phyloP scores from a whole-genome alignment of 2,113 vertebrate genomes.

The Sterrhoptilus dennistouni region DNA sequence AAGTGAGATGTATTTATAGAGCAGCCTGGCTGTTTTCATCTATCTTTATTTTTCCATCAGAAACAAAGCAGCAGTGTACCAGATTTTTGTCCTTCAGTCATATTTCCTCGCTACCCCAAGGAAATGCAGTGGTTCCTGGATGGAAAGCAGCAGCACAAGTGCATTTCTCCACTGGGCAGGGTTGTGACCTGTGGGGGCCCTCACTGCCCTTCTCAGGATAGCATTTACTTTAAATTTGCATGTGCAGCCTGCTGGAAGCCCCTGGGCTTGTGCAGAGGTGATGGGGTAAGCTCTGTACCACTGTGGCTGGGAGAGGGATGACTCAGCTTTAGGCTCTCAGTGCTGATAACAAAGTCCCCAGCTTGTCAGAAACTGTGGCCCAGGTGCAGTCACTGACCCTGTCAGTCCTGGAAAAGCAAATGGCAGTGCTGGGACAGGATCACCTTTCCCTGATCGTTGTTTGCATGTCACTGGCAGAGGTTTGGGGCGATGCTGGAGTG shows the following conservation, averaged over 20 bases:
- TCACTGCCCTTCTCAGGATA: not conserved
- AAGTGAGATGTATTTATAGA: constrained; percentile 55
- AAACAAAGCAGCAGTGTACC: not conserved
- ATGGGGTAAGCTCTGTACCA: not conserved
- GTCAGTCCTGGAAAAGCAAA: not conserved
- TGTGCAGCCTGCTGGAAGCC: not conserved
- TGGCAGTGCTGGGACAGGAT: not conserved
- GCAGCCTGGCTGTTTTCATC: not conserved
- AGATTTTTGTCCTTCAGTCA: not conserved
- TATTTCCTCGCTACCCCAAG: rapidly evolving
- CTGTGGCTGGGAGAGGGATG: not conserved
- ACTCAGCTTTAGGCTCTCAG: not conserved
- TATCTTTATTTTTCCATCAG: not conserved
- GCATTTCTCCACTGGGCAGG: not conserved
- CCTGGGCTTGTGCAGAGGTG: not conserved
- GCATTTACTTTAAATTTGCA: not conserved
- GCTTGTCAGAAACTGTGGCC: rapidly evolving
- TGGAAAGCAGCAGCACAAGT: not conserved
- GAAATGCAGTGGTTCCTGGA: not conserved
- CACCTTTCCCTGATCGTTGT: rapidly evolving
- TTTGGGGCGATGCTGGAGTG: rapidly evolving
- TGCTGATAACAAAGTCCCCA: not conserved
- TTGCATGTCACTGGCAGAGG: not conserved
- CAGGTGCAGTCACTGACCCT: not conserved
- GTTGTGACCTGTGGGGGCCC: not conserved